phyloP scores from a whole-genome alignment of 2,113 vertebrate species.

The human (Homo sapiens) region DNA sequence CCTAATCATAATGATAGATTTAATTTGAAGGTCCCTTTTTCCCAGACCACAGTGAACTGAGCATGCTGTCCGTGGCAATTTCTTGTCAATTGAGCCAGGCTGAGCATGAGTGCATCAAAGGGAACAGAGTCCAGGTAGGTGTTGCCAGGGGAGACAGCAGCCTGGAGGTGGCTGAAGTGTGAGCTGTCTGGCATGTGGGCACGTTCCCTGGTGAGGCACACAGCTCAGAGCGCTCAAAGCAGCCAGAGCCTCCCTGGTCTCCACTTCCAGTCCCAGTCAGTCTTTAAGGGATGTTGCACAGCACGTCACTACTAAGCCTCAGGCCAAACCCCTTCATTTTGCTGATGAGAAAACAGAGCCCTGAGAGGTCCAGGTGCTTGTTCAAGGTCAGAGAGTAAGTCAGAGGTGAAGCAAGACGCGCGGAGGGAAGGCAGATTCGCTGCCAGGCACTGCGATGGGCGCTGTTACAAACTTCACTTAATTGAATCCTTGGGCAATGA shows the following conservation, averaged over 20 bases:
- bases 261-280: neutral
- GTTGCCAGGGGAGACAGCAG: conserved; percentile 77
- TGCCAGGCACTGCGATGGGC: neutral
- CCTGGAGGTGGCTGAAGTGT: conserved; percentile 69
- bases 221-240: neutral
- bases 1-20: conserved; percentile 53
- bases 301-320: accelerated
- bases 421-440: too few relatives aligned
- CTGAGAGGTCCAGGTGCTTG: accelerated
- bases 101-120: conserved; percentile 51
- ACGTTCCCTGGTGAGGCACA: conserved; percentile 50
- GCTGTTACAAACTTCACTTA: neutral
- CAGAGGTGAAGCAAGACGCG: neutral
- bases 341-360: neutral
- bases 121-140: conserved; percentile 61
- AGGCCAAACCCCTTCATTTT: neutral
- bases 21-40: neutral
- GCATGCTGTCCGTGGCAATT: neutral
- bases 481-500: neutral
- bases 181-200: conserved; percentile 74
- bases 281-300: neutral
- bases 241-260: neutral
- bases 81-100: conserved; percentile 52
- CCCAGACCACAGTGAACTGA: neutral
- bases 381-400: neutral